phyloP scores from a whole-genome alignment of 2,113 vertebrate genomes.

The Nymphicus hollandicus region DNA sequence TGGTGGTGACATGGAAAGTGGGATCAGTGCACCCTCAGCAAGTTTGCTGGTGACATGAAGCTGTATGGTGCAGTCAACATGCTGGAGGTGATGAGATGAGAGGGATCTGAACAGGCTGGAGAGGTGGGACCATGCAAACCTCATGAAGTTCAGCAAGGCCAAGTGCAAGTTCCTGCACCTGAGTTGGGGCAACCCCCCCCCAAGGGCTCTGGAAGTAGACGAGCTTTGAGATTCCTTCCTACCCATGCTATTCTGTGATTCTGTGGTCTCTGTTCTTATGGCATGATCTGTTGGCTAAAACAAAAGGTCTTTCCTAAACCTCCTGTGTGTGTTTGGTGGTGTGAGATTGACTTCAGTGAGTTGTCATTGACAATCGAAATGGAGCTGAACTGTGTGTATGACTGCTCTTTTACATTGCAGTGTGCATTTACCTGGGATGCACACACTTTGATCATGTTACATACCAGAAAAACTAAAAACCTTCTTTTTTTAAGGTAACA shows the following conservation, averaged over 20 bases:
- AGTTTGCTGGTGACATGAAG: background rate
- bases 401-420: background rate
- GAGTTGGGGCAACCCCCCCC: background rate
- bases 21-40: background rate
- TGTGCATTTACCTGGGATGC: background rate
- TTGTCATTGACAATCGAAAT: background rate
- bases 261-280: background rate
- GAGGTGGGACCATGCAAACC: background rate
- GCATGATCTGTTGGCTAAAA: background rate
- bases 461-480: background rate
- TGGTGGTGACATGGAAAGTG: background rate
- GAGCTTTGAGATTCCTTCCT: background rate
- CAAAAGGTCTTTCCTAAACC: background rate
- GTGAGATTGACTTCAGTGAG: background rate
- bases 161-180: background rate
- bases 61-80: background rate
- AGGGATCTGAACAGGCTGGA: background rate
- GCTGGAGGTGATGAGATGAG: background rate
- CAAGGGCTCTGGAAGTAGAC: background rate
- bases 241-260: background rate
- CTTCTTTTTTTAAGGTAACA: background rate
- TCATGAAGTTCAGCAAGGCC: background rate
- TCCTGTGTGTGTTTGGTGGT: background rate
- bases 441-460: background rate
- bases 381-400: background rate